Evolutionary conservation across 2,113 vertebrate species (phyloP).

Genomic region (Gallinago media): DNA sequence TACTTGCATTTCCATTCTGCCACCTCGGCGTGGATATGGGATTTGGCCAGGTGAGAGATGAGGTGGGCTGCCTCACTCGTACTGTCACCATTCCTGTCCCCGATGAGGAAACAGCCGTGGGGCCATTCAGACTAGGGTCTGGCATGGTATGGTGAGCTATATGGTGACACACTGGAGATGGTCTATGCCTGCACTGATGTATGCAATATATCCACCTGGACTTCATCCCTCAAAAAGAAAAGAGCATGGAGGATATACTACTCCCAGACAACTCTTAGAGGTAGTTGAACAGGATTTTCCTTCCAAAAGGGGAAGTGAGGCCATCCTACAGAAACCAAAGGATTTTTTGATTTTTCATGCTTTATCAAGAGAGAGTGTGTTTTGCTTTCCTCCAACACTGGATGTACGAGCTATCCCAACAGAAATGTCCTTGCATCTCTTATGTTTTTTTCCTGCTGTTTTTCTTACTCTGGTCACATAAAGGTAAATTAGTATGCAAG

Average conservation of each 20-base stretch:
- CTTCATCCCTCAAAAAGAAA: not conserved
- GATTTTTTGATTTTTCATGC: not conserved
- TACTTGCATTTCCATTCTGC: no score
- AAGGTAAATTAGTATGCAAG: conserved; percentile 11
- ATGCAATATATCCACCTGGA: no score
- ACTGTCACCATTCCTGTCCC: no score
- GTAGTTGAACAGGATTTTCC: not conserved
- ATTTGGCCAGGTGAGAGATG: no score
- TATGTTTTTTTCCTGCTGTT: not conserved
- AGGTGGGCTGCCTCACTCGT: no score
- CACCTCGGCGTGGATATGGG: no score
- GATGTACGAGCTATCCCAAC: not conserved
- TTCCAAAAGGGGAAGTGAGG: not conserved
- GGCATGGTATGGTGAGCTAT: no score
- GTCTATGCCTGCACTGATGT: no score
- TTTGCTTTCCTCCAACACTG: not conserved
- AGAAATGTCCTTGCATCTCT: not conserved
- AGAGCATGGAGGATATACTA: not conserved
- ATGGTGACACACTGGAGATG: no score
- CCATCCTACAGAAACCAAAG: not conserved
- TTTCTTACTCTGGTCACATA: conserved; percentile 7
- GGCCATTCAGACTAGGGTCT: no score
- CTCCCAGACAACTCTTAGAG: not conserved
- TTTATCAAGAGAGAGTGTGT: not conserved
- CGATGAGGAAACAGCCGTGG: no score